phyloP scores from a whole-genome alignment of 2,797 vertebrate species.

The Miichthys miiuy region DNA sequence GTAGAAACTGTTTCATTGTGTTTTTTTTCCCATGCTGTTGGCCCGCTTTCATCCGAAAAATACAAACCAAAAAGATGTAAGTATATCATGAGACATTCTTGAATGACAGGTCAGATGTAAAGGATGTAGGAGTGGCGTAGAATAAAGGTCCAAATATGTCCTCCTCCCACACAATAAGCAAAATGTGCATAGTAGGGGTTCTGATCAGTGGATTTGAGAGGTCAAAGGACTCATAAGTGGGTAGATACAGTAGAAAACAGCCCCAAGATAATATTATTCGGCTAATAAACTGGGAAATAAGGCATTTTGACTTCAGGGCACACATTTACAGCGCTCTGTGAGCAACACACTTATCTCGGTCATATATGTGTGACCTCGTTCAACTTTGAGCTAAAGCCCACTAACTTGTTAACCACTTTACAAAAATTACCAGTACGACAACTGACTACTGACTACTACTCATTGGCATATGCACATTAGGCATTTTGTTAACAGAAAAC shows the following conservation, averaged over 20 bases:
- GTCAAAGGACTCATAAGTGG: constrained; percentile 20
- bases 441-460: constrained; percentile 8
- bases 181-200: constrained; percentile 13
- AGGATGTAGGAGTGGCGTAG: constrained; percentile 36
- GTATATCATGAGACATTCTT: constrained; percentile 58
- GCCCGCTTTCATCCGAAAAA: constrained; percentile 17
- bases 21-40: constrained; percentile 2
- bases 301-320: constrained; percentile 26
- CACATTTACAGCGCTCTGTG: constrained; percentile 26
- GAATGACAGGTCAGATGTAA: constrained; percentile 53
- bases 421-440: constrained; percentile 21
- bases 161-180: constrained; percentile 43
- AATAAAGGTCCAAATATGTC: constrained; percentile 20
- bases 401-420: constrained; percentile 11
- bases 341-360: constrained; percentile 44
- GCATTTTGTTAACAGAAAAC: constrained; percentile 6
- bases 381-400: constrained; percentile 19
- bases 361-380: constrained; percentile 25
- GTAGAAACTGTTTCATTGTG: constrained; percentile 20
- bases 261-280: constrained; percentile 28
- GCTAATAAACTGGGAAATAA: constrained; percentile 38
- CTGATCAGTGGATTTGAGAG: constrained; percentile 33
- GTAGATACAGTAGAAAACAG: constrained; percentile 10
- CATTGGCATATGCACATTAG: not conserved
- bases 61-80: constrained; percentile 21